Percentiles rank a stretch among this genome's conserved stretches.
These are phyloP conservation scores for Eidolon dupreanum DNA, from an alignment of 2,797 vertebrate genomes.

Conservation along the genomic window DNA sequence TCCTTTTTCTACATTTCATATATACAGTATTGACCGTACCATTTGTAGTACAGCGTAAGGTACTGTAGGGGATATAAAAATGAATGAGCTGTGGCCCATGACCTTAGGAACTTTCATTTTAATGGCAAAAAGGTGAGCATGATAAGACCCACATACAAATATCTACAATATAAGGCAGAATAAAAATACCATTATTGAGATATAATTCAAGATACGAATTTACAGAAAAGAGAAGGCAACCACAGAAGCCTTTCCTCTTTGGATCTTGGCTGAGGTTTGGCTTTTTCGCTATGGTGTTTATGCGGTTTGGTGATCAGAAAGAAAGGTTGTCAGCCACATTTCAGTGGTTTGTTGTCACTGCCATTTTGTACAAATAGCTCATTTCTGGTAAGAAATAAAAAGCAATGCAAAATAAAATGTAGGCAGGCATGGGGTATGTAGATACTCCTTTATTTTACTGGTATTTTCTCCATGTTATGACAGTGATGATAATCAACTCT, in stretches of 20 bases:
- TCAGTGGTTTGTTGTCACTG: background rate
- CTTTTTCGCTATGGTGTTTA: background rate
- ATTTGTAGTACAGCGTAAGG: background rate
- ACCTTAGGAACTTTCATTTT: conserved; percentile 1
- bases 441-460: background rate
- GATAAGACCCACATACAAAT: background rate
- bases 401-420: background rate
- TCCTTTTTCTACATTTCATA: background rate
- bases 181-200: background rate
- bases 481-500: background rate
- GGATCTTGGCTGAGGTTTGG: background rate
- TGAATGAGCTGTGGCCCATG: background rate
- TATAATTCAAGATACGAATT: background rate
- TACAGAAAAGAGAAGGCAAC: background rate
- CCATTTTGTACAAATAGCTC: background rate
- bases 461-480: background rate
- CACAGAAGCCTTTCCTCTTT: background rate
- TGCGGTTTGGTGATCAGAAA: background rate
- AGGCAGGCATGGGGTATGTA: background rate
- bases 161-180: background rate
- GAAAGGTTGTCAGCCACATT: background rate
- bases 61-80: background rate
- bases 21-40: background rate
- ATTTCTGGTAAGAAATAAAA: conserved; percentile 36
- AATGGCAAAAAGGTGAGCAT: background rate